Evolutionary conservation across 1,140 invertebrate genomes (phyloP), one percentile per base, ranked within the genome.

Genomic region (Coenobita brevimanus): DNA sequence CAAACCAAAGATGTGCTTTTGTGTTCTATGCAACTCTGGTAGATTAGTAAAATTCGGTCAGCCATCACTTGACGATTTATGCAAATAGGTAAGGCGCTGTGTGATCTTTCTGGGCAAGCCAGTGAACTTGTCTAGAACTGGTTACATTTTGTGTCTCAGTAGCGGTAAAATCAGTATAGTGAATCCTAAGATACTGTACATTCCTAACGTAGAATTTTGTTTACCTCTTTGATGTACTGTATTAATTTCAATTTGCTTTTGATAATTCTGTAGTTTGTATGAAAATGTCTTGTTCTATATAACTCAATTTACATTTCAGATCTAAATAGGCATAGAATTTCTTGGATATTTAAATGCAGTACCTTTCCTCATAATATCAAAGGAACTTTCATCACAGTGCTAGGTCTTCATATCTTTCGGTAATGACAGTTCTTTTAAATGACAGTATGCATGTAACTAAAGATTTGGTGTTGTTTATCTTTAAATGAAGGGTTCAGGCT

Each of bases 1-100:
- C 76, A 87, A 67, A 87, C 85, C 85, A 87, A 87, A 87, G 85
- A 87, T 87, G 85, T 87, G 85, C 85, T 87, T 87, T 87, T 87
- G 78, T 80, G 85, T 87, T 87, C 85, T 87, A 87, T 87, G 85
- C 85, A 87, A 87, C 78, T 87, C 85, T 87, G 75, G 85, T 87
- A 87, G 85, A 80, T 80, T 87, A 87, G 85, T 84, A 3, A 80
- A 78, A 46, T 78, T 67, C 78, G 64, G 78, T 87, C 85, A 80
- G 69, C 85, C 85, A 87, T 87, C 85, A 87, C 85, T 87, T 87
- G 85, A 85, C 73, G 82, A 87, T 64, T 87, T 87, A 87, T 87
- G 85, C 85, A 87, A 87, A 87, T 87, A 87, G 85, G 46, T 87
- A 87, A 87, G 85, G 78, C 64, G 78, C 41, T 87, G 85, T 87